Evolutionary conservation across 1,140 invertebrate genomes (phyloP).

Genomic region (Lutraria rhynchaena): DNA sequence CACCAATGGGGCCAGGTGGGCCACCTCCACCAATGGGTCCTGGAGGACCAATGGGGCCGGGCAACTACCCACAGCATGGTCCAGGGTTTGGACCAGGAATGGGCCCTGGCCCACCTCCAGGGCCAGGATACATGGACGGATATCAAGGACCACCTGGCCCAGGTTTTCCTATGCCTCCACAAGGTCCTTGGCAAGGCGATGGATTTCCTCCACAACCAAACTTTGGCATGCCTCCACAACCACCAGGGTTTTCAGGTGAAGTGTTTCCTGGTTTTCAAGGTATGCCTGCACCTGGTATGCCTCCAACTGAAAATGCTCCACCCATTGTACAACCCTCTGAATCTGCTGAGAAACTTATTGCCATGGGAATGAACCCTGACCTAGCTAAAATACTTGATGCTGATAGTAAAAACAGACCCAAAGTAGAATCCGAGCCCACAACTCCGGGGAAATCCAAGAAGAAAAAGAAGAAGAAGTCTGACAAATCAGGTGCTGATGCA

Average conservation of each 20-base stretch:
- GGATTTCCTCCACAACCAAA: conserved; percentile 2
- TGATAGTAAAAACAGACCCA: conserved; percentile 6
- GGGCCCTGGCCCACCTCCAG: conserved; percentile 20
- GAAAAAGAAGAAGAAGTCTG: conserved; percentile 50
- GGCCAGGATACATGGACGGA: conserved; percentile 12
- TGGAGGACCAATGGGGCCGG: conserved; percentile 25
- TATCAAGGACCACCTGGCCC: conserved; percentile 7
- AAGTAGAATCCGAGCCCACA: too few relatives aligned
- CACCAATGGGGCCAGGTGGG: neutral
- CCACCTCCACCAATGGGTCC: conserved; percentile 5
- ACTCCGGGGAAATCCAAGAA: conserved; percentile 29
- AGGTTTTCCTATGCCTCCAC: conserved; percentile 10
- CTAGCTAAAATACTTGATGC: conserved; percentile 51
- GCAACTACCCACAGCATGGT: neutral
- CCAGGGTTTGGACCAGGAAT: conserved; percentile 1
- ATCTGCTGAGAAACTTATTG: conserved; percentile 50
- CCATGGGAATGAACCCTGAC: conserved; percentile 56
- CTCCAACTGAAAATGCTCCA: neutral
- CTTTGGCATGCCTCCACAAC: conserved; percentile 22
- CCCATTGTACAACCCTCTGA: conserved; percentile 5
- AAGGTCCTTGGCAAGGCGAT: conserved; percentile 18
- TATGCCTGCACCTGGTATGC: conserved; percentile 10
- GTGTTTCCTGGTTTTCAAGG: conserved; percentile 28
- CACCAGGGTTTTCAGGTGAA: conserved; percentile 40
- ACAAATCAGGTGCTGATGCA: neutral